Conservation (phyloP, 2,797 vertebrate genomes). For the Halcyon leucocephala region DNA sequence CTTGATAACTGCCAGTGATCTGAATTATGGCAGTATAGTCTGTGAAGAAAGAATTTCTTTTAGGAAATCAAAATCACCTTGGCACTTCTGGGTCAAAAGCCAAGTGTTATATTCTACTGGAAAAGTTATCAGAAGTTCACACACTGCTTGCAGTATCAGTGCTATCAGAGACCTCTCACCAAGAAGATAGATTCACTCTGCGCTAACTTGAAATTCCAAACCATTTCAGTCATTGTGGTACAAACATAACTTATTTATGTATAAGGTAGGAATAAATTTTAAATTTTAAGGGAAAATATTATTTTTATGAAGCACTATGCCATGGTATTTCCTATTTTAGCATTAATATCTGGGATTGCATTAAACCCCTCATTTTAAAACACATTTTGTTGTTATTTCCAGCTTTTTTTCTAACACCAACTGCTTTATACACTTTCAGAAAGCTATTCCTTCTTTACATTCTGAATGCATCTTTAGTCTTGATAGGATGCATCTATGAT, state of each 20-base stretch:
- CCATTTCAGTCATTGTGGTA: background rate
- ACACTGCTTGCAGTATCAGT: background rate
- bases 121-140: slow-evolving; percentile 10
- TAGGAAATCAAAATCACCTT: slow-evolving; percentile 15
- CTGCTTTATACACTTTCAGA: background rate
- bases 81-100: slow-evolving; percentile 37
- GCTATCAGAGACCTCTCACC: background rate
- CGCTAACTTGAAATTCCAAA: background rate
- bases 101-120: background rate
- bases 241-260: background rate
- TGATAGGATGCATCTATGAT: background rate
- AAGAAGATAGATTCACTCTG: background rate
- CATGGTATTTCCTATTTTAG: background rate
- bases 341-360: background rate
- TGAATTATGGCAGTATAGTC: background rate
- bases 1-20: background rate
- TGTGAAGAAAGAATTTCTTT: slow-evolving; percentile 8
- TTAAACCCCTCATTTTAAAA: background rate
- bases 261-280: background rate
- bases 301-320: background rate
- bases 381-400: background rate
- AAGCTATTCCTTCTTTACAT: background rate
- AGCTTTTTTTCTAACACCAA: background rate
- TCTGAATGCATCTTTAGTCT: background rate
- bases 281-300: background rate